phyloP scores from a whole-genome alignment of 2,113 vertebrate species.

The Corythoichthys intestinalis region DNA sequence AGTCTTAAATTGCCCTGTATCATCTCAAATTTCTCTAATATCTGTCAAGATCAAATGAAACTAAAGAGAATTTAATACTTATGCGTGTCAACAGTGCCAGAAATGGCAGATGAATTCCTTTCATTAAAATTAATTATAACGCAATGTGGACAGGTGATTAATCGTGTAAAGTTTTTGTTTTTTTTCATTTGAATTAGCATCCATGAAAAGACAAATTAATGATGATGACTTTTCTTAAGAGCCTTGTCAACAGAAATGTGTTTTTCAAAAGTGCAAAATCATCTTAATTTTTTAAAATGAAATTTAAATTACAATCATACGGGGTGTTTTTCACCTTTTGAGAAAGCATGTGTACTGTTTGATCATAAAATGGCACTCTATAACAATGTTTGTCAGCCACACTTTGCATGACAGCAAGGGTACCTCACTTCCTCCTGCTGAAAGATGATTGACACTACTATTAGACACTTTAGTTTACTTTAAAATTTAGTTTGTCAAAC shows the following conservation, averaged over 20 bases:
- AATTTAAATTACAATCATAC: slow-evolving; percentile 22
- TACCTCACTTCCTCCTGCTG: slow-evolving; percentile 12
- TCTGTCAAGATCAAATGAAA: slow-evolving; percentile 7
- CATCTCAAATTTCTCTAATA: not conserved
- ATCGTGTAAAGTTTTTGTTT: slow-evolving; percentile 29
- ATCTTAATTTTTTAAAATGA: slow-evolving; percentile 30
- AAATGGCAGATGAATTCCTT: slow-evolving; percentile 6
- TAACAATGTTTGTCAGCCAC: slow-evolving; percentile 13
- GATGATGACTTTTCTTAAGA: slow-evolving; percentile 6
- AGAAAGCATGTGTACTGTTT: slow-evolving; percentile 32
- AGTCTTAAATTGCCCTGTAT: not conserved
- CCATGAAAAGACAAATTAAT: slow-evolving; percentile 8
- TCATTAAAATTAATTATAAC: slow-evolving; percentile 12
- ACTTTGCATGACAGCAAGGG: not conserved
- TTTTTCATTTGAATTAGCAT: slow-evolving; percentile 23
- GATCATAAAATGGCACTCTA: slow-evolving; percentile 42
- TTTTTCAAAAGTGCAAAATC: slow-evolving; percentile 29
- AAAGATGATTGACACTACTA: slow-evolving; percentile 27
- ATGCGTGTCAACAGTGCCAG: slow-evolving; percentile 7
- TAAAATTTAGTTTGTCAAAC: slow-evolving; percentile 28
- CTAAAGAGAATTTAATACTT: slow-evolving; percentile 20
- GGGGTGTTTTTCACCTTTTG: not conserved
- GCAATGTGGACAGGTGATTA: slow-evolving; percentile 35
- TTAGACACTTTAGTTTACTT: not conserved
- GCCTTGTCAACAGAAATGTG: slow-evolving; percentile 3